These are phyloP conservation scores for Entosphenus tridentatus DNA, from an alignment of 2,113 vertebrate genomes.

Conservation along the genomic window DNA sequence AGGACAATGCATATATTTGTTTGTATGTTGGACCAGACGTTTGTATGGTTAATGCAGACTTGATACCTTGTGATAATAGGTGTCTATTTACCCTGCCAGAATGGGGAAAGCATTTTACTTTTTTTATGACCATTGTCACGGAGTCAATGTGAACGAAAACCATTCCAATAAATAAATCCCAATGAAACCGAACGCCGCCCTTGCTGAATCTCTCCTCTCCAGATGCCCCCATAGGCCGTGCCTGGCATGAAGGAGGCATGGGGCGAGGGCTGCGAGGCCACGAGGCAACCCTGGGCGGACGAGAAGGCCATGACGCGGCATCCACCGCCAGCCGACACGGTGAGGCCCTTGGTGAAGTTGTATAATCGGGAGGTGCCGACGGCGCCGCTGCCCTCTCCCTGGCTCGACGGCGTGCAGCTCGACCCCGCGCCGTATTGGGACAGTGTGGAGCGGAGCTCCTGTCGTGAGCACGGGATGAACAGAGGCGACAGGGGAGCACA, in stretches of 20 bases:
- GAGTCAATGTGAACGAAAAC: too few relatives aligned
- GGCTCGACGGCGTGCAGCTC: constrained; percentile 15
- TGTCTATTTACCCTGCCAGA: too few relatives aligned
- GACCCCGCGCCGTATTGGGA: constrained; percentile 20
- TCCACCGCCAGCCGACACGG: constrained; percentile 47
- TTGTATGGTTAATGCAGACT: too few relatives aligned
- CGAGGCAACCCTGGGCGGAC: constrained; percentile 42
- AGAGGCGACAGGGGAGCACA: background rate
- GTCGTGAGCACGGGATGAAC: constrained; percentile 8
- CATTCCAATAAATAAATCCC: too few relatives aligned
- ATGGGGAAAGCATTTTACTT: too few relatives aligned
- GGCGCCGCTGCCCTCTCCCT: constrained; percentile 8
- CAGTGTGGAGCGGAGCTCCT: constrained; percentile 50
- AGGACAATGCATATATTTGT: too few relatives aligned
- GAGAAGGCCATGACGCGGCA: constrained; percentile 61
- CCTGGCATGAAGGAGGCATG: constrained; percentile 57
- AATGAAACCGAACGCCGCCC: too few relatives aligned
- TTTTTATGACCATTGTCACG: too few relatives aligned
- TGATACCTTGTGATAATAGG: too few relatives aligned
- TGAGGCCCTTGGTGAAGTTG: constrained; percentile 39
- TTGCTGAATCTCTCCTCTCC: too few relatives aligned
- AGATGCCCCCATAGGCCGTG: constrained; percentile 16
- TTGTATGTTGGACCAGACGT: too few relatives aligned
- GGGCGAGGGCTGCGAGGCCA: constrained; percentile 68
- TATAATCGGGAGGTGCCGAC: constrained; percentile 29